These are phyloP conservation scores for Gymnothorax javanicus DNA, from an alignment of 2,797 vertebrate genomes.

Conservation along the genomic window DNA sequence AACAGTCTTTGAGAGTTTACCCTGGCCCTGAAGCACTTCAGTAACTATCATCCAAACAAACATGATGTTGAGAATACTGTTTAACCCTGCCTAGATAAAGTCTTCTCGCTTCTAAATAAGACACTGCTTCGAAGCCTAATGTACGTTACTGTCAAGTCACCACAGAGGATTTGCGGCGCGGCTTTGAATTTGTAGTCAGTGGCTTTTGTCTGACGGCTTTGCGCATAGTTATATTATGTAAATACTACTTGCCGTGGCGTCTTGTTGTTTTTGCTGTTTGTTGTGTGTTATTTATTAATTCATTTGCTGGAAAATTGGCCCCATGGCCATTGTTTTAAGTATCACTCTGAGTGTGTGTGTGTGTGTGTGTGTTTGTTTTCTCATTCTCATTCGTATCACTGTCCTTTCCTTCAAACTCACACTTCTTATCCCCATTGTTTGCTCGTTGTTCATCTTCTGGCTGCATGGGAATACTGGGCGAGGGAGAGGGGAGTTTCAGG, in stretches of 20 bases:
- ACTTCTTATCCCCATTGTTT: background rate
- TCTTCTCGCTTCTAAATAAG: background rate
- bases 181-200: background rate
- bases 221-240: conserved; percentile 10
- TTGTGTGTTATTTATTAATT: conserved; percentile 3
- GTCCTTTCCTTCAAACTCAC: background rate
- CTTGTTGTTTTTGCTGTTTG: background rate
- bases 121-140: background rate
- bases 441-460: background rate
- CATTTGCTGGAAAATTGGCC: background rate
- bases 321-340: background rate
- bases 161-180: background rate
- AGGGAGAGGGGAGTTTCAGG: background rate
- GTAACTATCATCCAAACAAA: background rate
- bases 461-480: background rate
- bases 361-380: background rate
- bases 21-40: background rate
- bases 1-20: background rate
- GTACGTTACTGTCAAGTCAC: background rate
- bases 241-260: background rate
- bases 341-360: background rate
- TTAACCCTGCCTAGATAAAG: background rate
- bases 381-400: background rate
- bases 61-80: background rate
- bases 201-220: background rate